Evolutionary conservation across 2,888 invertebrate genomes (phyloP), one percentile per base, ranked within the genome.

Genomic region (Bellardia bayeri): DNA sequence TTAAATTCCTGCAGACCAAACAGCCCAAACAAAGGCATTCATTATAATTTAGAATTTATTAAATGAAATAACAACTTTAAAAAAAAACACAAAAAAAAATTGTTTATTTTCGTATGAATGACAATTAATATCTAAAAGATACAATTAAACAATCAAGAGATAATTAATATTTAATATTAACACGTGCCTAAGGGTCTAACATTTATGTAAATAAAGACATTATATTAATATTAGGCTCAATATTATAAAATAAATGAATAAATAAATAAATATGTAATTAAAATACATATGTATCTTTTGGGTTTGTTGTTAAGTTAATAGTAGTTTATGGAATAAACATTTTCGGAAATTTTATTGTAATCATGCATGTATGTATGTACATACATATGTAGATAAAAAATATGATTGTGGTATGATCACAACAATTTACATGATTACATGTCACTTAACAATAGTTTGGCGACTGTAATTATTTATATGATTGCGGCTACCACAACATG

Each of bases 111-210:
- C 9, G 9, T 45, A 11, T 45, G 45, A 72, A 33, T 72, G 72
- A 56, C 72, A 56, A 64, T 82, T 74, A 45, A 74, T 64, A 33
- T n/a, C 33, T 64, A 56, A 5, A 82, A 66, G 74, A 56, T 23
- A 58, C 74, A 74, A 66, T 56, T 54, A 23, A 42, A 56, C 11
- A 64, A 64, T 66, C 54, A 76, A 40, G 40, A 66, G 16, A 56
- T 56, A 45, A 54, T 64, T n/a, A 64, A 64, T 72, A 64, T 74
- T 66, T 74, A 56, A 37, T 16, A 79, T 45, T 64, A 23, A 23
- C 11, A 58, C 8, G 7, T 37, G 42, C 13, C 13, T 68, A 56
- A 23, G 16, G 16, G 23, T n/a, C 14, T 51, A 5, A 51, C 2
- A 51, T n/a, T 13, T 7, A 51, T 51, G 5, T 14, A 51, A 51